Evolutionary conservation across 2,888 invertebrate genomes (phyloP), one percentile per base, ranked within the genome.

Genomic region (Pyrochroa serraticornis): DNA sequence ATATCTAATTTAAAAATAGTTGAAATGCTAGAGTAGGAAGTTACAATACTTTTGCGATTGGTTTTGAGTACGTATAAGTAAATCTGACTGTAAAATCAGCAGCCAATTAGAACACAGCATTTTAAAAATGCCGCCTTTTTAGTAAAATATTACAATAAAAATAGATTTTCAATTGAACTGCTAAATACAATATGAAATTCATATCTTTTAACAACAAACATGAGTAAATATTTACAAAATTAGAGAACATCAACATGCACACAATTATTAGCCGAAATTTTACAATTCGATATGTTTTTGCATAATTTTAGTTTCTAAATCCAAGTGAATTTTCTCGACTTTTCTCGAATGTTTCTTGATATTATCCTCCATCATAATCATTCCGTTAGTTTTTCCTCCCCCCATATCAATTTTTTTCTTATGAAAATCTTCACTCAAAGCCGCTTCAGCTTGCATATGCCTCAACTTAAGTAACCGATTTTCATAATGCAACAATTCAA

Each of bases 401-500:
- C 84, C 80, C 39, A 84, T 83, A 54, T 77, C 69, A 71, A 86
- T 84, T 80, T 87, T 86, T 66, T 83, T 82, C 61, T 82, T 83
- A 71, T 86, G 84, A 67, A 86, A 86, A 56, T 89, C 88, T 62
- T 85, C 82, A 71, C 87, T 87, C 73, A 91, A 78, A 60, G 90
- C 90, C 70, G 90, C 89, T 76, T 95, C 92, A 0, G 89, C 89
- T 77, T 93, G 91, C 67, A 95, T 80, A 74, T 91, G 88, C 32
- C 93, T 86, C 47, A 95, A 80, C 77, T 96, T 96, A 30, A 91
- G 78, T 37, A 96, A 79, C 7, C 95, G 84, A 43, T 90, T 88
- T 80, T 97, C 95, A 77, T 95, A 96, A 77, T 94, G 93, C 58
- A 86, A 82, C 63, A 97, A 80, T 76, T 97, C 96, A 55, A 88